Percentiles rank a stretch among this genome's conserved stretches.
These are phyloP conservation scores for Emmelina monodactyla DNA, from an alignment of 2,888 invertebrate genomes.

Conservation along the genomic window DNA sequence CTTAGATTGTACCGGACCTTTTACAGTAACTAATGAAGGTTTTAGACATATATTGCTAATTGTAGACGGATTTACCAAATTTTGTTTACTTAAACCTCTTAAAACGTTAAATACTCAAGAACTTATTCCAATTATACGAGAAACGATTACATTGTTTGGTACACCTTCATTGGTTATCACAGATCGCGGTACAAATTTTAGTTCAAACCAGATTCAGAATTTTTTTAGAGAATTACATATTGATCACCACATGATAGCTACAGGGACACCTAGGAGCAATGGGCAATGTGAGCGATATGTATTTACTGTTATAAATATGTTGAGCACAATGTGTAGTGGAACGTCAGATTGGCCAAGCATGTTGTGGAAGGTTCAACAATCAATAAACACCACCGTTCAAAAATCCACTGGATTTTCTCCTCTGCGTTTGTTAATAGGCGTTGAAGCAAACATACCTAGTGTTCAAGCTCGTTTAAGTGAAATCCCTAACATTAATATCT, in stretches of 20 bases:
- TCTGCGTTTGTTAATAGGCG: constrained; percentile 6
- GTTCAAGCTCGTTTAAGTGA: constrained; percentile 6
- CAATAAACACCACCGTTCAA: constrained; percentile 10
- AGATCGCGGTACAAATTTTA: constrained; percentile 16
- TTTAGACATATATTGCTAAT: constrained; percentile 18
- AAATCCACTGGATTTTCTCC: constrained; percentile 11
- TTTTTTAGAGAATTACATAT: constrained; percentile 9
- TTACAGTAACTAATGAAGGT: constrained; percentile 12
- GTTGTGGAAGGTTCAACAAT: constrained; percentile 13
- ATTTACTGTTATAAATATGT: constrained; percentile 12
- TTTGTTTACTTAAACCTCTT: constrained; percentile 18
- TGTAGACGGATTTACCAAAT: constrained; percentile 23
- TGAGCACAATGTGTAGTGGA: constrained; percentile 10
- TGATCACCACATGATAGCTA: constrained; percentile 14
- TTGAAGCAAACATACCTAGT: constrained; percentile 7
- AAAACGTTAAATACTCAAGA: constrained; percentile 17
- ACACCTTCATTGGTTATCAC: constrained; percentile 12
- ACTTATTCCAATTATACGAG: constrained; percentile 14
- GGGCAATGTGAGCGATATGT: constrained; percentile 14
- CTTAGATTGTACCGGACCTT: constrained; percentile 22
- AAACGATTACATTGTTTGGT: constrained; percentile 15
- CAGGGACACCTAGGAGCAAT: constrained; percentile 13
- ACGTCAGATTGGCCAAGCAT: constrained; percentile 15
- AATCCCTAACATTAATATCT: not conserved
- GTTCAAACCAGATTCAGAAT: constrained; percentile 3